Evolutionary conservation across 2,797 vertebrate species (phyloP), one percentile per base, ranked within the genome.

Genomic region (Thripadectes ignobilis): DNA sequence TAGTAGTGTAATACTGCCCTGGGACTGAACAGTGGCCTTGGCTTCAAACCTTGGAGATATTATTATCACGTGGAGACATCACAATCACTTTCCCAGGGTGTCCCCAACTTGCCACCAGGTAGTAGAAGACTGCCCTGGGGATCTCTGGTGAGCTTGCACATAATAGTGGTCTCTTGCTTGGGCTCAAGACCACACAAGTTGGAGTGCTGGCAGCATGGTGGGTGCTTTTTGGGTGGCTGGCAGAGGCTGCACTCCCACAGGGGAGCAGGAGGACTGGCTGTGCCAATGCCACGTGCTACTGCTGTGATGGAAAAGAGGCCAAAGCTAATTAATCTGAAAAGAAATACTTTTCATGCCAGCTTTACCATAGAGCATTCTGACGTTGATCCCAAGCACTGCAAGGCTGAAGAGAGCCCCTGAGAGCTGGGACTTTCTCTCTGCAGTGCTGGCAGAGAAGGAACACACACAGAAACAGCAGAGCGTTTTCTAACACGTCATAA

Each of bases 41-140:
- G 8, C 45, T 92, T 82, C 61, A 61, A 59, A 38, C 29, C 29
- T n/a, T 45, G 36, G 36, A 78, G 30, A 26, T 2, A 2, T 48
- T 2, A 2, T 48, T 4, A 0, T 12, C n/a, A 24, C 11, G n/a
- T 14, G 14, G 34, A 68, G 21, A 48, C 1, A 1, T 9, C 54
- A 26, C 14, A 29, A 39, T 22, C 49, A 38, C 14, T 85, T 73
- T 73, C 29, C 39, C 39, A 58, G 12, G 13, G 16, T 55, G 27
- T 54, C 27, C 30, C 58, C 41, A 5, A 49, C 59, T 34, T 85
- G 26, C 27, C 45, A 43, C 14, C 21, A 43, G 49, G 32, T 58
- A 26, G 32, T 16, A 30, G 15, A 7, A 69, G 16, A 38, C 13
- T 5, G 6, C 45, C 45, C 14, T n/a, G 15, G 51, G 8, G 21